phyloP scores from a whole-genome alignment of 2,113 vertebrate species.

The Pteruthius melanotis region DNA sequence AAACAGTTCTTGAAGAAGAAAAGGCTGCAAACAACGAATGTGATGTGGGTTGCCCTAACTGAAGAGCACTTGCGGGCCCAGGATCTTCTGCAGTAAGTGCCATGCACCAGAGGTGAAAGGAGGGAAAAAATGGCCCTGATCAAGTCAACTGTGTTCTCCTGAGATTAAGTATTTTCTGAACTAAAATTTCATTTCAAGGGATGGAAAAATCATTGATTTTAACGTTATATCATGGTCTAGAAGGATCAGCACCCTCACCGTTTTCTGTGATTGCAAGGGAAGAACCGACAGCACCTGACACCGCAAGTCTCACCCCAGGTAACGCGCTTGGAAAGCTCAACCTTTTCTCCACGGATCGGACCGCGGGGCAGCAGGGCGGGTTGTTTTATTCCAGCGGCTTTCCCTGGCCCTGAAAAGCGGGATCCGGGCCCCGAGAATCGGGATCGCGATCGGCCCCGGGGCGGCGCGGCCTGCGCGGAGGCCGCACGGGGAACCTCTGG shows the following conservation, averaged over 20 bases:
- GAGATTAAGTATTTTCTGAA: background rate
- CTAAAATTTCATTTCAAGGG: background rate
- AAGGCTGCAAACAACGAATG: background rate
- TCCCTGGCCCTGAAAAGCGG: background rate
- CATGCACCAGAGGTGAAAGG: too few relatives aligned
- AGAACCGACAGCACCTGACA: background rate
- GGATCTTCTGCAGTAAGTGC: background rate
- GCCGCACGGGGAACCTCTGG: background rate
- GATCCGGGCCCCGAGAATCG: background rate
- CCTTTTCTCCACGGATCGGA: accelerated
- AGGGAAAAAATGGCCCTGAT: background rate
- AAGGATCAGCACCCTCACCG: accelerated
- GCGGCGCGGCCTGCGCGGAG: background rate
- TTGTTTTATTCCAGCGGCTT: background rate
- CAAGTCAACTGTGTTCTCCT: accelerated
- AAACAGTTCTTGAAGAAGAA: accelerated
- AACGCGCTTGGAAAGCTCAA: background rate
- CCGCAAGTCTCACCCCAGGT: background rate
- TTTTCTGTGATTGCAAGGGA: background rate
- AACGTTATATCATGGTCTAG: accelerated
- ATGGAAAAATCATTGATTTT: too few relatives aligned
- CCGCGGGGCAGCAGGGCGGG: too few relatives aligned
- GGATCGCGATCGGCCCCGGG: background rate
- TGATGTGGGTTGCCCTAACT: accelerated
- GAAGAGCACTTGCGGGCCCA: accelerated